phyloP scores from a whole-genome alignment of 23 tunicate species.

The Aplidium turbinatum region DNA sequence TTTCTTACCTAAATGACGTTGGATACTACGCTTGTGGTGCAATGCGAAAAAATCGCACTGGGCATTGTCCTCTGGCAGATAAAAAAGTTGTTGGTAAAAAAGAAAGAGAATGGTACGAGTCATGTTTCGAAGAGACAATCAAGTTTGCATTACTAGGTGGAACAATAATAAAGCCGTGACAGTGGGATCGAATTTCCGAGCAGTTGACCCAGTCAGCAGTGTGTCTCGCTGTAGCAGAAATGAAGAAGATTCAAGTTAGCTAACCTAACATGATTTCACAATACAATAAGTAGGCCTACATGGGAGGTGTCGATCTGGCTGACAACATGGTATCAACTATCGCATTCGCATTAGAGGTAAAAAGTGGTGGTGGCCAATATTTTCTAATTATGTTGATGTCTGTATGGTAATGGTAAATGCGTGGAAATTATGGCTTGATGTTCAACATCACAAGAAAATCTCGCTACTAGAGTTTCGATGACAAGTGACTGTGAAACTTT shows the following conservation, averaged over 20 bases:
- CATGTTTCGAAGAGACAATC: constrained; percentile 17
- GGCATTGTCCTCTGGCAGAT: constrained; percentile 9
- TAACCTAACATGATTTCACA: constrained; percentile 16
- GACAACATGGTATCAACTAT: constrained; percentile 16
- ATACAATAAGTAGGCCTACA: constrained; percentile 6
- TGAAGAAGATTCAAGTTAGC: constrained; percentile 1
- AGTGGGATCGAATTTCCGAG: constrained; percentile 4
- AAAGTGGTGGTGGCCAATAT: constrained; percentile 22
- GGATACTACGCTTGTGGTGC: constrained; percentile 1
- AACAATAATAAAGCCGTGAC: constrained; percentile 8
- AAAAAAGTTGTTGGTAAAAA: constrained; percentile 13
- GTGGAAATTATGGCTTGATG: constrained; percentile 13
- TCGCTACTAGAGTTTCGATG: constrained; percentile 17
- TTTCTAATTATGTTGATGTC: constrained; percentile 6
- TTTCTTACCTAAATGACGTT: neutral
- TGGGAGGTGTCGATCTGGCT: constrained; percentile 18
- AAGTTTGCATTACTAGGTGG: constrained; percentile 14
- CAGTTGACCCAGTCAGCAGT: constrained; percentile 22
- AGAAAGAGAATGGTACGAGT: constrained; percentile 16
- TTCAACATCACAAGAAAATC: constrained; percentile 7
- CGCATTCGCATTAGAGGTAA: constrained; percentile 17
- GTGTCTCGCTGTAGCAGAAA: constrained; percentile 13
- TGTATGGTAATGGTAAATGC: constrained; percentile 10
- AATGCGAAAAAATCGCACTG: constrained; percentile 22
- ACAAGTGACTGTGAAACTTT: constrained; percentile 14